Conservation (phyloP, 2,888 invertebrate genomes). For the Bruchidius siliquastri region DNA sequence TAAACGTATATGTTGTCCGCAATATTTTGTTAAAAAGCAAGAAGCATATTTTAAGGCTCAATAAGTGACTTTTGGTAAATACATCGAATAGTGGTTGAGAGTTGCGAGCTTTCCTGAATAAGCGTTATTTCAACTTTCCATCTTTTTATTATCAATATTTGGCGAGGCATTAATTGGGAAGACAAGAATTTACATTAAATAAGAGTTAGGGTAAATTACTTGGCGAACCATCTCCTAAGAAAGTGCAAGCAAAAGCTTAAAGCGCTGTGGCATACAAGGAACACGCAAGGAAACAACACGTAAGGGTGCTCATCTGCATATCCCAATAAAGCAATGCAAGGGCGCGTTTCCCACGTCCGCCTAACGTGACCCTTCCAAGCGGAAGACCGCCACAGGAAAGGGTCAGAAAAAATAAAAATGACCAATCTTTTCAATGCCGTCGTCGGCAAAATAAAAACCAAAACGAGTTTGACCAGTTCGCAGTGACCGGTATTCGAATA, state of each 20-base stretch:
- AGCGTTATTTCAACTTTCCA: no score
- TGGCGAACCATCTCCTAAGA: background rate
- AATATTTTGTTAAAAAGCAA: no score
- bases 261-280: background rate
- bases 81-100: no score
- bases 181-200: no score
- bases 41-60: no score
- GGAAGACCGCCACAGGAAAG: constrained; percentile 23
- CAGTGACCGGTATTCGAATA: constrained; percentile 23
- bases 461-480: constrained; percentile 48
- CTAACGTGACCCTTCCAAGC: background rate
- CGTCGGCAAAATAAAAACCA: constrained; percentile 27
- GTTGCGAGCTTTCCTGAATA: no score
- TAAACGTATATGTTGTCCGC: no score
- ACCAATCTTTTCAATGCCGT: constrained; percentile 27
- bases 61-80: no score
- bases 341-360: background rate
- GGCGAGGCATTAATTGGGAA: no score
- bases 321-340: background rate
- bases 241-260: background rate
- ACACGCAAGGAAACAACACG: background rate
- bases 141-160: no score
- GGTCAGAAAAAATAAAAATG: constrained; percentile 39
- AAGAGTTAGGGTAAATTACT: no score
- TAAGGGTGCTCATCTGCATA: background rate